These are phyloP conservation scores for Chydorus sphaericus DNA, from an alignment of 2,888 invertebrate species.

Conservation along the genomic window DNA sequence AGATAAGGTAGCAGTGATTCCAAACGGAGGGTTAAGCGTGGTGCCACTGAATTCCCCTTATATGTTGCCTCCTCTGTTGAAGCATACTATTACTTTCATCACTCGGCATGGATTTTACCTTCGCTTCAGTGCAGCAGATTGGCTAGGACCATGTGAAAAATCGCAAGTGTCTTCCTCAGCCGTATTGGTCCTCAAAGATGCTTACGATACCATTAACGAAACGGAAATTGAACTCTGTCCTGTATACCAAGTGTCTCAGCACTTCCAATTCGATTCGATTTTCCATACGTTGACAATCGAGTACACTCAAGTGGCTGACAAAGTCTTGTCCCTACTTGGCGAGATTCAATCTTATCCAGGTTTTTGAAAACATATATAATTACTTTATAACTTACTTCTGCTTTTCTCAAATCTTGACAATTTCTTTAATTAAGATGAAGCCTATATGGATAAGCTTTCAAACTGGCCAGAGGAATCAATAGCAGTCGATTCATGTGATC, in stretches of 20 bases:
- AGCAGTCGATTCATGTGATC: constrained; percentile 42
- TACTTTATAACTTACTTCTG: too few species aligned
- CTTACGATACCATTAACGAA: not conserved
- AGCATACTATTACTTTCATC: not conserved
- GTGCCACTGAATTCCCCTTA: not conserved
- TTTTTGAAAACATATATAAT: too few species aligned
- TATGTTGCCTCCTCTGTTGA: not conserved
- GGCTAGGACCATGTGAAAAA: not conserved
- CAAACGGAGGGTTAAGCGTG: not conserved
- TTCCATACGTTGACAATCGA: constrained; percentile 2
- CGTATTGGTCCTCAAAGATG: not conserved
- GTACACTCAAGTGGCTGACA: not conserved
- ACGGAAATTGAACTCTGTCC: not conserved
- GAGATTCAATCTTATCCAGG: too few species aligned
- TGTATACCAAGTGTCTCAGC: not conserved
- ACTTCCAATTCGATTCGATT: not conserved
- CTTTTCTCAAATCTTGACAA: too few species aligned
- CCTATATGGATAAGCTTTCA: not conserved
- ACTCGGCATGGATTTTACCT: not conserved
- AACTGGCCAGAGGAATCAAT: not conserved
- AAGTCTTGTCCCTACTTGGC: not conserved
- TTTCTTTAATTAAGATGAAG: not conserved
- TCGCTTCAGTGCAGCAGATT: not conserved
- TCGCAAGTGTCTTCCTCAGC: not conserved
- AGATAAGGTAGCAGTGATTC: not conserved